Percentiles rank a stretch among this genome's conserved stretches.
These are phyloP conservation scores for Cyclophora punctaria DNA, from an alignment of 2,888 invertebrate species.

Conservation along the genomic window DNA sequence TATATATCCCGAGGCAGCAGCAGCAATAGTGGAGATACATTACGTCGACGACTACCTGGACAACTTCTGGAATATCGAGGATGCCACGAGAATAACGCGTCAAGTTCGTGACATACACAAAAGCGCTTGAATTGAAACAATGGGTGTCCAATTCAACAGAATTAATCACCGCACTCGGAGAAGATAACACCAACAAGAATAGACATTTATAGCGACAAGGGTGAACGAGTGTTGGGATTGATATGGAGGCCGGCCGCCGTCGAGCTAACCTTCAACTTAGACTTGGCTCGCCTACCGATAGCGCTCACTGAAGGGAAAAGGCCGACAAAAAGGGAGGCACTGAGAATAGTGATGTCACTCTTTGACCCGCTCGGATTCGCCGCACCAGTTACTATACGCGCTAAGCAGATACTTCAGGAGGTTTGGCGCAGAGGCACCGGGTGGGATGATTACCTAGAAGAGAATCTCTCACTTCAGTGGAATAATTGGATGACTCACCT, in stretches of 20 bases:
- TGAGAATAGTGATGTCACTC: not conserved
- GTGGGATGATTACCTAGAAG: conserved; percentile 1
- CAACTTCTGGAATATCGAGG: conserved; percentile 1
- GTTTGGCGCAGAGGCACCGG: not conserved
- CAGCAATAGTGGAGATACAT: conserved; percentile 1
- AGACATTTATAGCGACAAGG: not conserved
- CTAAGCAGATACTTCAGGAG: not conserved
- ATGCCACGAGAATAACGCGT: not conserved
- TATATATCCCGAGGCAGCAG: conserved; percentile 7
- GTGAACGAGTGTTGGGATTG: conserved; percentile 2
- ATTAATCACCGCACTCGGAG: not conserved
- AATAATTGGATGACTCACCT: not conserved
- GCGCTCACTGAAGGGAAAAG: not conserved
- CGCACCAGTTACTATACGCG: not conserved
- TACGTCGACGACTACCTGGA: conserved; percentile 9
- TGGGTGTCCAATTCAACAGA: not conserved
- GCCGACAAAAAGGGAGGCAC: not conserved
- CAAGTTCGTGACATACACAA: not conserved
- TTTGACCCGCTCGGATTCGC: not conserved
- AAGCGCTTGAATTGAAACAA: conserved; percentile 22
- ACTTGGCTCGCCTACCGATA: not conserved
- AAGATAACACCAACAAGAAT: not conserved
- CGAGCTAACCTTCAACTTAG: not conserved
- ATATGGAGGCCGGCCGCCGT: conserved; percentile 1
- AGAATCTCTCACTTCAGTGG: not conserved